Evolutionary conservation across 1,140 invertebrate genomes (phyloP).

Genomic region (Bombus sibiricus): DNA sequence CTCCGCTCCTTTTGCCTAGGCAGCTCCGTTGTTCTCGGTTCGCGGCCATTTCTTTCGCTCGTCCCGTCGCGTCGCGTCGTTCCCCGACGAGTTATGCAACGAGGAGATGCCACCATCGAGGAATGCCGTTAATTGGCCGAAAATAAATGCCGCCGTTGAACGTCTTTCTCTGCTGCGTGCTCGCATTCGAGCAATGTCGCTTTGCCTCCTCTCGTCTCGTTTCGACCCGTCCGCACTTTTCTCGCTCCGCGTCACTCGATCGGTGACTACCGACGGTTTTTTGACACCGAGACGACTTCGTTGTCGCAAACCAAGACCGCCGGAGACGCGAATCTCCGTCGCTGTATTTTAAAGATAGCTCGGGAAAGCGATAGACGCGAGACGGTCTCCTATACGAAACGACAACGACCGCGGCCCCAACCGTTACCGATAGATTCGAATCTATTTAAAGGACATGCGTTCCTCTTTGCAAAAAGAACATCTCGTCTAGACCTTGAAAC

Average conservation of each 20-base stretch:
- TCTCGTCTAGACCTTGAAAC: slow-evolving; percentile 17
- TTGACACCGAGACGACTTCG: not conserved
- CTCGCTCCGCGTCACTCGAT: not conserved
- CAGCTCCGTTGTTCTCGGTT: not conserved
- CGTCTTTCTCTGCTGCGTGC: slow-evolving; percentile 24
- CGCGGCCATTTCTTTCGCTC: slow-evolving; percentile 6
- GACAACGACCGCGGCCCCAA: not conserved
- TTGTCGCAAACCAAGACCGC: not conserved
- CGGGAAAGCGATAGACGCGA: not conserved
- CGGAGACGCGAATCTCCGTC: no score
- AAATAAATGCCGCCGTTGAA: slow-evolving; percentile 76
- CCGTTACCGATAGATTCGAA: not conserved
- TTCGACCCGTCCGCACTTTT: not conserved
- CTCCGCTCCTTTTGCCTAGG: not conserved
- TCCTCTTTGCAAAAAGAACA: not conserved
- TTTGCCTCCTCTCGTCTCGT: not conserved
- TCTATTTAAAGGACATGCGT: slow-evolving; percentile 3
- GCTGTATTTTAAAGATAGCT: not conserved
- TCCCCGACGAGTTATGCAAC: slow-evolving; percentile 75
- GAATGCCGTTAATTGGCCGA: slow-evolving; percentile 79
- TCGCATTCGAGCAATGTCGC: not conserved
- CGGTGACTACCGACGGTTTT: not conserved
- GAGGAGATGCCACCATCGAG: slow-evolving; percentile 73
- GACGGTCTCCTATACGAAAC: not conserved
- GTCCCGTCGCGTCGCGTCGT: slow-evolving; percentile 46